phyloP scores from a whole-genome alignment of 2,797 vertebrate species.

The Tragelaphus eurycerus region DNA sequence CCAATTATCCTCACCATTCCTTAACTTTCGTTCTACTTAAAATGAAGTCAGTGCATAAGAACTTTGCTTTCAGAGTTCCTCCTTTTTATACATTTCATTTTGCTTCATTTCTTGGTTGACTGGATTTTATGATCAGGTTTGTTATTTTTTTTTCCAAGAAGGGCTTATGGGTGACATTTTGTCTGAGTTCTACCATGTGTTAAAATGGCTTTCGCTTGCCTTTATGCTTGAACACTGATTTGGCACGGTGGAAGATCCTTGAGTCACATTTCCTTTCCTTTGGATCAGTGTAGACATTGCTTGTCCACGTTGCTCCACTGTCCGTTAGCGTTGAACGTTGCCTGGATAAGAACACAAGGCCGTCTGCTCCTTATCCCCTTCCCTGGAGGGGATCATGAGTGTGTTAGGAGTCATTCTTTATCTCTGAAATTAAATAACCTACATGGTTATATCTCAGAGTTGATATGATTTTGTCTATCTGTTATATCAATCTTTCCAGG shows the following conservation, averaged over 20 bases:
- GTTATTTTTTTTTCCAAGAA: not conserved
- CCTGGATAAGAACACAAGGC: not conserved
- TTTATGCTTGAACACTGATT: not conserved
- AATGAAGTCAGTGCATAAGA: not conserved
- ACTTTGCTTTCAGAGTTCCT: not conserved
- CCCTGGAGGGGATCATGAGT: too few relatives aligned
- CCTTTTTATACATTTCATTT: conserved; percentile 24
- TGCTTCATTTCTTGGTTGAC: conserved; percentile 54
- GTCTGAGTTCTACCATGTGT: not conserved
- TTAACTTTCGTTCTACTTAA: conserved; percentile 24
- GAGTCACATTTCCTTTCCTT: not conserved
- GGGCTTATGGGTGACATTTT: conserved; percentile 14
- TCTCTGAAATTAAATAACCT: not conserved
- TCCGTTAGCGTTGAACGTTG: not conserved
- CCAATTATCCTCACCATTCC: not conserved
- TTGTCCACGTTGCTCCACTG: not conserved
- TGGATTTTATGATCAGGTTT: conserved; percentile 15
- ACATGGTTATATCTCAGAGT: not conserved
- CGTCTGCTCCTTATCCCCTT: not conserved
- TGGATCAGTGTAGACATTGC: not conserved
- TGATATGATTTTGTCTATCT: not conserved
- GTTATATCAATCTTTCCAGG: not conserved
- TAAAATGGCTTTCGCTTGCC: not conserved
- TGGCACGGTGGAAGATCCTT: not conserved
- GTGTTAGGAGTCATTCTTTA: not conserved